phyloP scores from a whole-genome alignment of 1,140 invertebrate species.

The Drosophila guanche region DNA sequence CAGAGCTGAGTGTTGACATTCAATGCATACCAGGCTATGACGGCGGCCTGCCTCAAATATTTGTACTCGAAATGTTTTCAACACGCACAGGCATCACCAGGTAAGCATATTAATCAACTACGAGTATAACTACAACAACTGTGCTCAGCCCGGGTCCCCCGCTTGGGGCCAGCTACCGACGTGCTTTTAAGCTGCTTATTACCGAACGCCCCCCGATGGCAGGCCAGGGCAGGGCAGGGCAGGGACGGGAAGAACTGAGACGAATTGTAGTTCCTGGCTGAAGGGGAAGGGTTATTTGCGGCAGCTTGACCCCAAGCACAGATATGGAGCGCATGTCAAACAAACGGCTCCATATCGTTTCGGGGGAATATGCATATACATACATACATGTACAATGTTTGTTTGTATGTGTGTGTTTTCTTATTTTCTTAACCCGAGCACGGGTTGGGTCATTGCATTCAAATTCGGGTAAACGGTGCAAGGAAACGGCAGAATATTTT shows the following conservation, averaged over 20 bases:
- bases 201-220: conserved; percentile 8
- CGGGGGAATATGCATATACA: conserved; percentile 16
- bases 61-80: conserved; percentile 88
- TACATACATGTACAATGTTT: too few species aligned
- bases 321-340: conserved; percentile 37
- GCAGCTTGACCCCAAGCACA: conserved; percentile 25
- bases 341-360: conserved; percentile 51
- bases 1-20: conserved; percentile 89
- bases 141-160: not conserved
- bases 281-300: too few species aligned
- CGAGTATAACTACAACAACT: conserved; percentile 39
- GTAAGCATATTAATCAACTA: conserved; percentile 81
- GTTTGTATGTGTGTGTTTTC: too few species aligned
- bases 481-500: too few species aligned
- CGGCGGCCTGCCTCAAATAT: conserved; percentile 89
- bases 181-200: conserved; percentile 65
- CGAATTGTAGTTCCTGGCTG: not conserved
- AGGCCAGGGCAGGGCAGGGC: not conserved
- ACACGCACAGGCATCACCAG: conserved; percentile 80
- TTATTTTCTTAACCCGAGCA: too few species aligned
- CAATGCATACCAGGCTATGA: conserved; percentile 91
- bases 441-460: too few species aligned
- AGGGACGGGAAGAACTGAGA: not conserved
- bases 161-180: conserved; percentile 1
- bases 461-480: too few species aligned